A percentile compares a stretch with the other conserved stretches of the same genome.
phyloP scores from a whole-genome alignment of 2,888 invertebrate species.

The Drosophila neotestacea region DNA sequence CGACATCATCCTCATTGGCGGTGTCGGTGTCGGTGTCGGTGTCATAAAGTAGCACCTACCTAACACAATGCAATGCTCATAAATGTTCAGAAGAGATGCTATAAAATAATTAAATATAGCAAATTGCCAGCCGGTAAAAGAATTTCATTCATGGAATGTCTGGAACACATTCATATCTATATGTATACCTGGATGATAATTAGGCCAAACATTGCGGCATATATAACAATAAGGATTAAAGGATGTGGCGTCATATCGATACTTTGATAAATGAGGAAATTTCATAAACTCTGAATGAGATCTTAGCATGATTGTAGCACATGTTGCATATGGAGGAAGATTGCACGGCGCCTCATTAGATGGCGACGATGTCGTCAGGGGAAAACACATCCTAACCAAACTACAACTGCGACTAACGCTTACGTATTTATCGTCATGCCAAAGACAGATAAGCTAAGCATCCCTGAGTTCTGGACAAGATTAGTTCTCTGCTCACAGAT shows the following conservation, averaged over 20 bases:
- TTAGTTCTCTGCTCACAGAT: constrained; percentile 41
- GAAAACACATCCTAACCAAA: constrained; percentile 65
- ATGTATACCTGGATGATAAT: constrained; percentile 42
- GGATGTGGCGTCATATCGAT: constrained; percentile 55
- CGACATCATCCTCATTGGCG: constrained; percentile 14
- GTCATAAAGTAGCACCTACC: constrained; percentile 70
- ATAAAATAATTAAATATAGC: constrained; percentile 68
- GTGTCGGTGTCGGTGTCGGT: constrained; percentile 16
- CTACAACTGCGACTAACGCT: constrained; percentile 14
- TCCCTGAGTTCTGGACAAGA: constrained; percentile 33
- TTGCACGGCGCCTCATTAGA: constrained; percentile 51
- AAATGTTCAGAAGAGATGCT: constrained; percentile 58
- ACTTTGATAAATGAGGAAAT: constrained; percentile 69
- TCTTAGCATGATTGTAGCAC: constrained; percentile 8
- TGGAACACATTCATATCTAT: constrained; percentile 15
- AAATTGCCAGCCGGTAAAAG: constrained; percentile 25
- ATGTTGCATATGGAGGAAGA: constrained; percentile 42
- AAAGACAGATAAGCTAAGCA: constrained; percentile 42
- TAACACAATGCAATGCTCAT: constrained; percentile 61
- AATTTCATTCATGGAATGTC: constrained; percentile 72
- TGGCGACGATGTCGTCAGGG: constrained; percentile 49
- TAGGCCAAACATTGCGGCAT: constrained; percentile 45
- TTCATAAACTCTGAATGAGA: constrained; percentile 30
- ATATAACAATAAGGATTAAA: constrained; percentile 47
- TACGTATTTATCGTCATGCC: constrained; percentile 40